A percentile compares a stretch with the other conserved stretches of the same genome.
Conservation (phyloP, 2,888 invertebrate species). For the Cephus rjabovi region DNA sequence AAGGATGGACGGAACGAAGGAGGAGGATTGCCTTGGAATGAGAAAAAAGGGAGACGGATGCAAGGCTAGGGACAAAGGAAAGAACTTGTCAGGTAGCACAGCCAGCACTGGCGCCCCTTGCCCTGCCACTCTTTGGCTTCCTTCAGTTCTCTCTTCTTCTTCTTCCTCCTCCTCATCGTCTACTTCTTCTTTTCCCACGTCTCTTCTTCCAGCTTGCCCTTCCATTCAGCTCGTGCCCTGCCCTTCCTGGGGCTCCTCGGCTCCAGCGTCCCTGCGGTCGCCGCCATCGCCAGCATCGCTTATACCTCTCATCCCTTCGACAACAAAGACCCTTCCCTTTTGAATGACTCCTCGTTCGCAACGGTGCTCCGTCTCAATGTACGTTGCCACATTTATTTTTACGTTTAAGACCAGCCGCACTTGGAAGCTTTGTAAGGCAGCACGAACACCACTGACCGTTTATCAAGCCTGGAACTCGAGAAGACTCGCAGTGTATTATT, state of each 20-base stretch:
- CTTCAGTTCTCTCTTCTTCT: constrained; percentile 25
- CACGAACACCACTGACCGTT: too few relatives aligned
- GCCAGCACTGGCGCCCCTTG: constrained; percentile 27
- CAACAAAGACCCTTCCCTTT: too few relatives aligned
- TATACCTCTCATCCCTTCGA: not conserved
- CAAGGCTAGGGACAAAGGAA: constrained; percentile 50
- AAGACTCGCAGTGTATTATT: too few relatives aligned
- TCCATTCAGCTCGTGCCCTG: not conserved
- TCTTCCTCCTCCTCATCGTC: constrained; percentile 14
- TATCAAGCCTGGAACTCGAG: too few relatives aligned
- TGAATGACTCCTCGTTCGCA: too few relatives aligned
- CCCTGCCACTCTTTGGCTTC: constrained; percentile 24
- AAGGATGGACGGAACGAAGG: constrained; percentile 17
- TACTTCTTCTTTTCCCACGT: constrained; percentile 15
- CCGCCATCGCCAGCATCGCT: not conserved
- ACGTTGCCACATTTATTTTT: too few relatives aligned
- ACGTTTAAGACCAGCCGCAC: too few relatives aligned
- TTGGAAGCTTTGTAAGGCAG: too few relatives aligned
- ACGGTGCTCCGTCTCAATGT: too few relatives aligned
- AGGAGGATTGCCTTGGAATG: constrained; percentile 35
- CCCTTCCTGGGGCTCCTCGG: too few relatives aligned
- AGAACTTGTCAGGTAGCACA: constrained; percentile 50
- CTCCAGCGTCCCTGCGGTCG: not conserved
- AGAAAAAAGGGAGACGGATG: constrained; percentile 31
- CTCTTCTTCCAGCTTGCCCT: constrained; percentile 17